These are phyloP conservation scores for Nibea albiflora DNA, from an alignment of 2,113 vertebrate genomes.

Conservation along the genomic window DNA sequence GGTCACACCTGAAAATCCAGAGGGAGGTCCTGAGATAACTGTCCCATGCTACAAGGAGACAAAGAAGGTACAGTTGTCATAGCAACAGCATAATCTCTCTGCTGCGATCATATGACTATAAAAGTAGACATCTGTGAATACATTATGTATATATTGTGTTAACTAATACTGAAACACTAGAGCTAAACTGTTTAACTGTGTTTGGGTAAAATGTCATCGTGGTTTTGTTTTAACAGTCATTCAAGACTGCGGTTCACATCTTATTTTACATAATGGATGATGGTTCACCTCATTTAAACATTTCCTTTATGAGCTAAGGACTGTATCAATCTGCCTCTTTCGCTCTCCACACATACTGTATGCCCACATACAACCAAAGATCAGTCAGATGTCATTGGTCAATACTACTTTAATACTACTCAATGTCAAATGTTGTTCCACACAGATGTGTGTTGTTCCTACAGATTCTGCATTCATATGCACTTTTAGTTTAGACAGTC, in stretches of 20 bases:
- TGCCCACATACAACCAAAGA: too few relatives aligned
- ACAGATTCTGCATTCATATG: too few relatives aligned
- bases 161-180: not conserved
- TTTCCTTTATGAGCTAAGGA: not conserved
- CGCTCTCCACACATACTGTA: too few relatives aligned
- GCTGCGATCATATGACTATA: not conserved
- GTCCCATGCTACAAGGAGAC: constrained; percentile 49
- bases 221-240: not conserved
- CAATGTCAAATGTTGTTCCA: too few relatives aligned
- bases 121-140: not conserved
- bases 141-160: not conserved
- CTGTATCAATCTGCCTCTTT: not conserved
- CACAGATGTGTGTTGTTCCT: too few relatives aligned
- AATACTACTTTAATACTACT: too few relatives aligned
- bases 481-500: too few relatives aligned
- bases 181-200: not conserved
- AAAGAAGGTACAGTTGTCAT: constrained; percentile 45
- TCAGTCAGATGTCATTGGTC: too few relatives aligned
- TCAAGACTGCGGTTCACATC: not conserved
- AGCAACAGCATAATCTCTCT: not conserved
- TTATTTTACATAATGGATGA: too few relatives aligned
- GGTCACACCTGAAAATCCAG: fast-evolving
- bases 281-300: not conserved
- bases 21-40: fast-evolving
- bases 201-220: not conserved